Evolutionary conservation across 2,797 vertebrate genomes (phyloP).

Genomic region (Gymnopithys bicolor): DNA sequence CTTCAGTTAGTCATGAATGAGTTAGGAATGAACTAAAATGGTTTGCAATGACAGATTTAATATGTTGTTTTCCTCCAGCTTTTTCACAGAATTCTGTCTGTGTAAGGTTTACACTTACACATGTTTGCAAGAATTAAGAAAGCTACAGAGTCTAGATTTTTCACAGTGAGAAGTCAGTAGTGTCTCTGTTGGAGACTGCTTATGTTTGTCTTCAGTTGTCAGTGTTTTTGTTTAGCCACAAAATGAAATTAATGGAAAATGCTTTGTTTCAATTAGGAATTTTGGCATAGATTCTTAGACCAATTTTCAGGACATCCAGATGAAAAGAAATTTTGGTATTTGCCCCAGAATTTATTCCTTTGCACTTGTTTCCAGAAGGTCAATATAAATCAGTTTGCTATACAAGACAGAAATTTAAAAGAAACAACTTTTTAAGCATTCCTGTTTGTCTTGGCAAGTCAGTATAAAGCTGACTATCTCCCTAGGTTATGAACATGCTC

Average conservation of each 20-base stretch:
- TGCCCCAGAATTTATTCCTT: background rate
- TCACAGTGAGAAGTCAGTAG: background rate
- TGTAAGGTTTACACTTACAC: background rate
- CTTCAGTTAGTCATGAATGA: conserved; percentile 23
- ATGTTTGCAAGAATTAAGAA: background rate
- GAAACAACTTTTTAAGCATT: background rate
- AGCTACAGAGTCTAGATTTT: background rate
- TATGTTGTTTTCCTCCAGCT: background rate
- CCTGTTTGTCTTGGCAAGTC: background rate
- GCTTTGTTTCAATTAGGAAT: background rate
- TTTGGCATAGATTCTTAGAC: background rate
- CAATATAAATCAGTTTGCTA: background rate
- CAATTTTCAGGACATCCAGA: background rate
- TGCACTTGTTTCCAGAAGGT: background rate
- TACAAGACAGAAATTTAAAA: background rate
- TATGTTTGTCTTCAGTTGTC: background rate
- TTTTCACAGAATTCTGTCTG: background rate
- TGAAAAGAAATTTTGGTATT: background rate
- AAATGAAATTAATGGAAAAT: background rate
- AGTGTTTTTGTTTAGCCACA: background rate
- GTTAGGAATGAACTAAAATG: conserved; percentile 26
- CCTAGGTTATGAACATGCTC: background rate
- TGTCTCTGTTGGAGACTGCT: background rate
- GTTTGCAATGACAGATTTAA: conserved; percentile 24
- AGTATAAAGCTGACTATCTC: background rate